These are phyloP conservation scores for Gallinago paraguaiae DNA, from an alignment of 2,113 vertebrate species.

Conservation along the genomic window DNA sequence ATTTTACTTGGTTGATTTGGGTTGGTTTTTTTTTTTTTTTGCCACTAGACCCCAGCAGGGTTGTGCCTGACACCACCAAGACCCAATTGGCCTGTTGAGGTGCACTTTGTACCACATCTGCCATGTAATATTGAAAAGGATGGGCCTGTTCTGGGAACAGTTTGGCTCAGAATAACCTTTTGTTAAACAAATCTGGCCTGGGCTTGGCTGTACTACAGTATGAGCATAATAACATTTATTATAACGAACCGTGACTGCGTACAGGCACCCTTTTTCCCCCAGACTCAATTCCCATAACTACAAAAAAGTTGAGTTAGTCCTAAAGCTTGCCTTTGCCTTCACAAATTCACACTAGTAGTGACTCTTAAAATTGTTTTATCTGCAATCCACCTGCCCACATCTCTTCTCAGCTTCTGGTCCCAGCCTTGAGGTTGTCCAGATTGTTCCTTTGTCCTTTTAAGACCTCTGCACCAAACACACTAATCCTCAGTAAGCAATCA, in stretches of 20 bases:
- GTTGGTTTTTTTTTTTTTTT: neutral
- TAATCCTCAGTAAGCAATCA: slow-evolving; percentile 53
- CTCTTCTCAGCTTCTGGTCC: neutral
- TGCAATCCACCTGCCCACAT: neutral
- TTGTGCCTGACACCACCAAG: neutral
- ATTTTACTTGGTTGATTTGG: neutral
- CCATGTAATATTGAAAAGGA: neutral
- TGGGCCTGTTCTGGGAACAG: neutral
- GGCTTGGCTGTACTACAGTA: neutral
- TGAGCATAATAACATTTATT: neutral
- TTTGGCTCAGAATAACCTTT: neutral
- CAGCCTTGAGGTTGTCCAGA: neutral
- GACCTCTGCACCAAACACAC: neutral
- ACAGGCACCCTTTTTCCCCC: neutral
- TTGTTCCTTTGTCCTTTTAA: slow-evolving; percentile 44
- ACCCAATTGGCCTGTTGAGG: neutral
- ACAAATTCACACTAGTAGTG: neutral
- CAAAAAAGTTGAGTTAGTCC: neutral
- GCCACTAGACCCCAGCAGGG: neutral
- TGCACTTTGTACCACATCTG: neutral
- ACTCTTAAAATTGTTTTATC: neutral
- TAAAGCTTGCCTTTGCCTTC: neutral
- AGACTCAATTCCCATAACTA: neutral
- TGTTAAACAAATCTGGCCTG: neutral
- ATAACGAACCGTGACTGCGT: neutral